Conservation (phyloP, 2,888 invertebrate species). For the Clanis bilineata region DNA sequence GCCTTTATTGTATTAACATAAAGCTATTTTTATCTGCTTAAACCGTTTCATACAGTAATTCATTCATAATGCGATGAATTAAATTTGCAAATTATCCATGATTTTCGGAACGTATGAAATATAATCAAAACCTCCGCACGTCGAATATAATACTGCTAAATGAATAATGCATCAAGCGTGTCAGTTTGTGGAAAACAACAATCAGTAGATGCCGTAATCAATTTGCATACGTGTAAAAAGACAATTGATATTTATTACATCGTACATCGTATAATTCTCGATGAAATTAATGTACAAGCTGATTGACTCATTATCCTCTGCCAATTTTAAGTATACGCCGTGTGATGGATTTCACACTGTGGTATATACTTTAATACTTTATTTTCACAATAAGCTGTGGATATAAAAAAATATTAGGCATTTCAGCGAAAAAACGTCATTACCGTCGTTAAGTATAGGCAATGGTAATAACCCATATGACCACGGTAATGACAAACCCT, state of each 20-base stretch:
- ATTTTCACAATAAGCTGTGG: too few species aligned
- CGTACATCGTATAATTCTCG: slow-evolving; percentile 35
- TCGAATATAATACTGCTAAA: slow-evolving; percentile 24
- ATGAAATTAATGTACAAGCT: slow-evolving; percentile 39
- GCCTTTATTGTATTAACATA: too few species aligned
- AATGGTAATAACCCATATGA: too few species aligned
- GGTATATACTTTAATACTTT: too few species aligned
- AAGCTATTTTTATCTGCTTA: too few species aligned
- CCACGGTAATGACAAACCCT: too few species aligned
- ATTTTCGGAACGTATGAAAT: background rate
- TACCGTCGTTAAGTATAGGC: too few species aligned
- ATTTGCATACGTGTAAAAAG: slow-evolving; percentile 28
- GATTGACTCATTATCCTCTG: slow-evolving; percentile 45
- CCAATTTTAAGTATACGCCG: slow-evolving; percentile 39
- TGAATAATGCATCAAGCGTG: slow-evolving; percentile 22
- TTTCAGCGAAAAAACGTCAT: too few species aligned
- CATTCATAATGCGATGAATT: background rate
- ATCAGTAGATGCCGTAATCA: slow-evolving; percentile 20
- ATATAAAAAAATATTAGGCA: too few species aligned
- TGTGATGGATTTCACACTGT: too few species aligned
- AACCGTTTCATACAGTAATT: background rate
- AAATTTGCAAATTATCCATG: background rate
- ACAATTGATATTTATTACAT: slow-evolving; percentile 35
- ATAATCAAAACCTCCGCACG: slow-evolving; percentile 22
- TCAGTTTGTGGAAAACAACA: slow-evolving; percentile 18